Evolutionary conservation across 2,888 invertebrate species (phyloP), one percentile per base, ranked within the genome.

Genomic region (Smittia aterrima): DNA sequence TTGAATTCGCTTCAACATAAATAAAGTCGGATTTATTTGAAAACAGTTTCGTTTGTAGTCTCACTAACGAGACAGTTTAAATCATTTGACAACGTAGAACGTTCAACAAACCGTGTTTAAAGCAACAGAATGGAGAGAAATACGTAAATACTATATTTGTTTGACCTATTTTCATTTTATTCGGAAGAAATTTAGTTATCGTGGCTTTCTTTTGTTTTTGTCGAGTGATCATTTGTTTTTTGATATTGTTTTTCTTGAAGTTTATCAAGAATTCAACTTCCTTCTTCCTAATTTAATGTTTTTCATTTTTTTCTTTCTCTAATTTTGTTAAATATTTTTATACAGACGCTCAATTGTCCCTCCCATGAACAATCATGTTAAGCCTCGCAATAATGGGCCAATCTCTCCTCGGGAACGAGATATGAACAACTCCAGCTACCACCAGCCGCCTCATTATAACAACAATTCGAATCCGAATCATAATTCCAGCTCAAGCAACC

Each of bases 141-240:
- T 70, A 54, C 53, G 54, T 54, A 54, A 54, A 6, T 70, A n/a
- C n/a, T n/a, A 13, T n/a, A 47, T 6, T 47, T 47, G 47, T 32
- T 54, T 70, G 70, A 70, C 70, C 70, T 54, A 70, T 13, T 47
- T 67, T 70, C 54, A 25, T 70, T 53, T 70, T 18, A 20, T 54
- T 54, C 20, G 4, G 11, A 20, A 22, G 16, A 22, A 58, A 58
- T 58, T 22, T 20, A 2, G 18, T 1, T 18, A 58, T 27, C 40
- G n/a, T n/a, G n/a, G n/a, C n/a, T n/a, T n/a, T n/a, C n/a, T n/a
- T n/a, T n/a, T n/a, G n/a, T 16, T 47, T 18, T 68, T 41, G 41
- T 25, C 18, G n/a, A n/a, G n/a, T n/a, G n/a, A n/a, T n/a, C n/a
- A n/a, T n/a, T n/a, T n/a, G n/a, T n/a, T n/a, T n/a, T n/a, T n/a